These are phyloP conservation scores for Benthosema pterotum DNA, from an alignment of 2,797 vertebrate species.

Conservation along the genomic window DNA sequence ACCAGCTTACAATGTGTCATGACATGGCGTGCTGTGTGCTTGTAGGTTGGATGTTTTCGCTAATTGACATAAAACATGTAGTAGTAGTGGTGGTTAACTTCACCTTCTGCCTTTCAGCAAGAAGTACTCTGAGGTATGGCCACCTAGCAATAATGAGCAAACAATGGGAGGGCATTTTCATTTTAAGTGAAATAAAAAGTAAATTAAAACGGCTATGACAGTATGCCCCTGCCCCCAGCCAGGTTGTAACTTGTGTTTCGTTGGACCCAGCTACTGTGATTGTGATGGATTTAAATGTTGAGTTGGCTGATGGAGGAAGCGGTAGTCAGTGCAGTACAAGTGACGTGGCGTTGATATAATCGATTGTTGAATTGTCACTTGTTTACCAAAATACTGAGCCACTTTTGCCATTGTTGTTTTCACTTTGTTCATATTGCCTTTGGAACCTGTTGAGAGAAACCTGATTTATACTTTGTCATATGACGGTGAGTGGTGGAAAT, in stretches of 20 bases:
- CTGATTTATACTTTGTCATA: no score
- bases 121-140: conserved; percentile 44
- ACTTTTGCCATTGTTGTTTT: conserved; percentile 45
- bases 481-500: no score
- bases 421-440: conserved; percentile 28
- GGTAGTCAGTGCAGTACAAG: conserved; percentile 35
- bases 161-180: conserved; percentile 17
- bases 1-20: no score
- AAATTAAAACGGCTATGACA: conserved; percentile 9
- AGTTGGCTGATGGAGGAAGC: conserved; percentile 35
- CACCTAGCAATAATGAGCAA: conserved; percentile 62
- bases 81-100: conserved; percentile 25
- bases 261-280: conserved; percentile 43
- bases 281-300: conserved; percentile 63
- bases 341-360: conserved; percentile 50
- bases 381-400: conserved; percentile 37
- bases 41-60: no score
- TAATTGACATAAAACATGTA: conserved; percentile 30
- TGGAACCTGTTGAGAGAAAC: no score
- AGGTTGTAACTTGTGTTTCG: conserved; percentile 41
- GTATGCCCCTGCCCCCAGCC: conserved; percentile 4
- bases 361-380: conserved; percentile 44
- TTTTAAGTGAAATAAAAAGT: conserved; percentile 28
- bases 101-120: conserved; percentile 27
- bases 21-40: no score